Evolutionary conservation across 2,797 vertebrate genomes (phyloP).

Genomic region (Hemitrygon akajei): DNA sequence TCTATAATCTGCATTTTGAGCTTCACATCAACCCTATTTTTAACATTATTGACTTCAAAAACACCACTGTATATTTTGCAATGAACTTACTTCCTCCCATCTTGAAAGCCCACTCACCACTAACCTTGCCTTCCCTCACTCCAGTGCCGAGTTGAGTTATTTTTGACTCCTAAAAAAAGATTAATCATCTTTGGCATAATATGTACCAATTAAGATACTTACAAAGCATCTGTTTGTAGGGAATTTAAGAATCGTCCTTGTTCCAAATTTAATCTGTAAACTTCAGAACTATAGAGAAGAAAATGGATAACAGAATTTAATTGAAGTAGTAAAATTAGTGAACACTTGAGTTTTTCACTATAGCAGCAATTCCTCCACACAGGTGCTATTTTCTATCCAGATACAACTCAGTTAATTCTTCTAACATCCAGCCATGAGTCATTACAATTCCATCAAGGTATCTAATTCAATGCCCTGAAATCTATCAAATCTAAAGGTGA

Average conservation of each 20-base stretch:
- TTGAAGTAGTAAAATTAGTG: background rate
- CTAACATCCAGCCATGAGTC: background rate
- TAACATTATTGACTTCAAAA: background rate
- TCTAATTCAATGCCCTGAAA: background rate
- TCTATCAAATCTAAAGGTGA: background rate
- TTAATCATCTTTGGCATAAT: background rate
- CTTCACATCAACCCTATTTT: background rate
- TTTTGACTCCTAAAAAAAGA: background rate
- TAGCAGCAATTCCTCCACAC: background rate
- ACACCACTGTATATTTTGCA: too few relatives aligned
- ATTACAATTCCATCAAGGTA: background rate
- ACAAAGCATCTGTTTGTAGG: constrained; percentile 83
- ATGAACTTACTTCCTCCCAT: background rate
- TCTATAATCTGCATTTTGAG: background rate
- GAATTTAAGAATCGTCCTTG: constrained; percentile 91
- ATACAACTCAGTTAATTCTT: background rate
- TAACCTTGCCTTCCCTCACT: background rate
- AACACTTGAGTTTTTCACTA: background rate
- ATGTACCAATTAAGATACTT: constrained; percentile 51
- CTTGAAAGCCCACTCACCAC: background rate
- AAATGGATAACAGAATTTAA: constrained; percentile 38
- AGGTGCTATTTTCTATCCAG: background rate
- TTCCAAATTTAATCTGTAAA: constrained; percentile 86
- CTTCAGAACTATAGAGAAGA: constrained; percentile 70
- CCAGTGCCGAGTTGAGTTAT: background rate